Base-by-base conservation (phyloP, 2,888 invertebrate genomes). In the Cataglyphis livida region DNA sequence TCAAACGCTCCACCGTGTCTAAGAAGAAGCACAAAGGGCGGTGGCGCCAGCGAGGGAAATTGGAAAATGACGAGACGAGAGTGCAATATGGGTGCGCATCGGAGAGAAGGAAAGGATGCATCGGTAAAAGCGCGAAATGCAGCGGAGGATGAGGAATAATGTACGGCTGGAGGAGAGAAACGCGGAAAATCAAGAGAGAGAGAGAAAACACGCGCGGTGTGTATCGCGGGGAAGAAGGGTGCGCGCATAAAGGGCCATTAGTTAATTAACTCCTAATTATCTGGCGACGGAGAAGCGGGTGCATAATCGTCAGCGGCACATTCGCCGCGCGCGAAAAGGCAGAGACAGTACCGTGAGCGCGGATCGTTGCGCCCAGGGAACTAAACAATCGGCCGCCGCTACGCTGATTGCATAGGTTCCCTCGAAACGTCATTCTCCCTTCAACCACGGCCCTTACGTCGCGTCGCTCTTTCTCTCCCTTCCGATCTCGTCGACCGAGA, bases 231-330 rank as follows among this genome's bases (percentile, higher is more conserved):
- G 70, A 84, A 89, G 88, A 90, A 89, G 89, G 90, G 90, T 87
- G 88, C 87, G 85, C 86, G 86, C 87, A 91, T 91, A 92, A 92
- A 92, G 92, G 92, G 91, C 93, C 93, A 93, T 93, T 93, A 93
- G 93, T 93, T 93, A 93, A 93, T 93, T 93, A 93, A 93, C 93
- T 92, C 90, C 93, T 93, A 93, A 93, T 93, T 93, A 93, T 93
- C 91, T 91, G 90, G 84, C 90, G 90, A 90, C 90, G 88, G 89
- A 90, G 89, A 92, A 92, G 90, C 90, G 90, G 88, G 89, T 88
- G 91, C 89, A 92, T 91, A 90, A 91, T 91, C 92, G 92, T 90
- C 89, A 87, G 78, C 78, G 86, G 88, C 90, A 90, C n/a, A 38
- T 91, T 89, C 44, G 88, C 87, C 86, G 89, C 66, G 88, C 68